Evolutionary conservation across 2,888 invertebrate species (phyloP).

Genomic region (Hypomecis atomaria): DNA sequence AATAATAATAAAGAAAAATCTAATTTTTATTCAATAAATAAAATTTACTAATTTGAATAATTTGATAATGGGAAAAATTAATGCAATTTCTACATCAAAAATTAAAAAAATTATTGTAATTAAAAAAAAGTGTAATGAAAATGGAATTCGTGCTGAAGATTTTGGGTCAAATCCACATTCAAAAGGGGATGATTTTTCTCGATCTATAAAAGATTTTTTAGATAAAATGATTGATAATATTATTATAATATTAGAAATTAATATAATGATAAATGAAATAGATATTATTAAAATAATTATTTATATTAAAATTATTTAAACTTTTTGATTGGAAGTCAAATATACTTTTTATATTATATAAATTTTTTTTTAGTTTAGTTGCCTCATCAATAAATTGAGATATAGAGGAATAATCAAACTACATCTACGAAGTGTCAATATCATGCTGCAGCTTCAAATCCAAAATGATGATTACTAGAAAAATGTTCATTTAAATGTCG

Average conservation of each 20-base stretch:
- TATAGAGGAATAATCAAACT: conserved; percentile 73
- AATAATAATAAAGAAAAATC: too few relatives aligned
- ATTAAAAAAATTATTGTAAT: conserved; percentile 89
- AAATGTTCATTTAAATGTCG: conserved; percentile 66
- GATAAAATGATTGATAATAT: conserved; percentile 77
- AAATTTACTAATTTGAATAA: conserved; percentile 62
- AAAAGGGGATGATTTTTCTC: conserved; percentile 87
- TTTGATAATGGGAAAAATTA: conserved; percentile 85
- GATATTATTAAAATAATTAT: conserved; percentile 78
- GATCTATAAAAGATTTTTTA: conserved; percentile 84
- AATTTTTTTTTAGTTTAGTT: conserved; percentile 81
- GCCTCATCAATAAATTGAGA: conserved; percentile 89
- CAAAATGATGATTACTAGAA: conserved; percentile 67
- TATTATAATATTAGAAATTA: conserved; percentile 79
- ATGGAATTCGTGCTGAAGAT: conserved; percentile 69
- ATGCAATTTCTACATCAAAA: conserved; percentile 89
- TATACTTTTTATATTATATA: conserved; percentile 89
- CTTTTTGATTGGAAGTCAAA: conserved; percentile 90
- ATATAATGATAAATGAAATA: conserved; percentile 62
- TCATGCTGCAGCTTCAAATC: conserved; percentile 73
- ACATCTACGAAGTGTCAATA: conserved; percentile 76
- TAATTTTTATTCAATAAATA: conserved; percentile 56
- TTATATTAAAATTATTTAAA: conserved; percentile 84
- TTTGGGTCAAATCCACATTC: conserved; percentile 79
- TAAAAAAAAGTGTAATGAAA: conserved; percentile 85